These are phyloP conservation scores for Gopherus evgoodei DNA, from an alignment of 2,113 vertebrate species.

Conservation along the genomic window DNA sequence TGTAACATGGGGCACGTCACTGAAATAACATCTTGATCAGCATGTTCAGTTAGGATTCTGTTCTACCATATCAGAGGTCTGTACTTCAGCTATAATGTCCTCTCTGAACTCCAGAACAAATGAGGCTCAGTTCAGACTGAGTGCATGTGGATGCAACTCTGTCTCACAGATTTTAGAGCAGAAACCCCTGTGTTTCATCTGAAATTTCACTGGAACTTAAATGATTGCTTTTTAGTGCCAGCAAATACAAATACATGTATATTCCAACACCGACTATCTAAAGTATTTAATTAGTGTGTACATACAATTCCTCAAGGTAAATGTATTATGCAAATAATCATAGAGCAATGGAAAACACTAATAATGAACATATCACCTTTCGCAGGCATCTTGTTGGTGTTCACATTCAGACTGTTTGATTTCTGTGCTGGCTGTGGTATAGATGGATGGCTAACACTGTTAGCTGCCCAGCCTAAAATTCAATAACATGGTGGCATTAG, in stretches of 20 bases:
- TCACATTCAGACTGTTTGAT: constrained; percentile 77
- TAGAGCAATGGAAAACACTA: not conserved
- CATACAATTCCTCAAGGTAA: not conserved
- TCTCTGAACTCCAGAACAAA: not conserved
- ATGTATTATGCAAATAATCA: not conserved
- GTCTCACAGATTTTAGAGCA: not conserved
- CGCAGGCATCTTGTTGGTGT: constrained; percentile 52
- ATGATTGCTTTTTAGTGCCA: not conserved
- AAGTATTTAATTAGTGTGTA: not conserved
- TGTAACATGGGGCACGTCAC: not conserved
- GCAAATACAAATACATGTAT: not conserved
- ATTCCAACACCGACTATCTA: not conserved
- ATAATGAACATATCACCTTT: constrained; percentile 76
- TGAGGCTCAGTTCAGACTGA: not conserved
- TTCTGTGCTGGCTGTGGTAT: constrained; percentile 72
- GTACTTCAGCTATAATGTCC: not conserved
- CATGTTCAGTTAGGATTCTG: not conserved
- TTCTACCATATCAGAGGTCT: not conserved
- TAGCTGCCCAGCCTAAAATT: constrained; percentile 84
- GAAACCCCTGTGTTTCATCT: not conserved
- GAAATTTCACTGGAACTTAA: not conserved
- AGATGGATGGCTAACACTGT: constrained; percentile 51
- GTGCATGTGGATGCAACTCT: not conserved
- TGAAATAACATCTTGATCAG: not conserved
- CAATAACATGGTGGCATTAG: constrained; percentile 57